Base-by-base conservation (phyloP, 2,797 vertebrate genomes). In the Austrolebias charrua region DNA sequence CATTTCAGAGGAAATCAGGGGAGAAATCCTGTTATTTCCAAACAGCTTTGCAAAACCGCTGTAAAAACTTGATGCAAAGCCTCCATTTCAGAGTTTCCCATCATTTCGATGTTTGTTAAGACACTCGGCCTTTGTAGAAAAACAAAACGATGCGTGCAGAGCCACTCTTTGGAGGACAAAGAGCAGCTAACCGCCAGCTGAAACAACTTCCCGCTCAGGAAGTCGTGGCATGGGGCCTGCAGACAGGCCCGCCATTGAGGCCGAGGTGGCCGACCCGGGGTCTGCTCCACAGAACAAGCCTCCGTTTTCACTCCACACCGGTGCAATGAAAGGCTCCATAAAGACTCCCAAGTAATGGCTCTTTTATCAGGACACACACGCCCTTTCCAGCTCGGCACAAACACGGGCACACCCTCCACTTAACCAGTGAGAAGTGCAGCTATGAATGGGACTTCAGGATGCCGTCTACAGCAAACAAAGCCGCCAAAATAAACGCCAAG, bases 201-300 rank as follows among this genome's bases (percentile, higher is more conserved):
- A 87, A 86, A 90, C 82, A 88, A 90, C 87, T 80, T 74, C 79
- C 85, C 76, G 75, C 80, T 58, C 78, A 86, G 87, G 84, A 88
- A 89, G 82, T 76, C 18, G 8, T 73, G 80, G 80, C 82, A 82
- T 4, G 58, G 67, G 79, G 69, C 75, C 79, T 75, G 43, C 74
- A 79, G 63, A 89, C 85, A 87, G 75, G 68, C 66, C 67, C 0
- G 60, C 80, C 55, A 84, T 89, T 89, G 77, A 87, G 81, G 71
- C 40, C 5, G 58, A 63, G 61, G 66, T 59, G 78, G 54, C 51
- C 43, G 28, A 66, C 31, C 71, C 45, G 2, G 52, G 71, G 55
- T 60, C 61, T 66, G 69, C 70, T 70, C 55, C 57, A 35, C 19
- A 79, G 80, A 87, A 88, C 88, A 86, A 79, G 59, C 69, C 69